Evolutionary conservation across 2,888 invertebrate species (phyloP), one percentile per base, ranked within the genome.

Genomic region (Papilio gigon): DNA sequence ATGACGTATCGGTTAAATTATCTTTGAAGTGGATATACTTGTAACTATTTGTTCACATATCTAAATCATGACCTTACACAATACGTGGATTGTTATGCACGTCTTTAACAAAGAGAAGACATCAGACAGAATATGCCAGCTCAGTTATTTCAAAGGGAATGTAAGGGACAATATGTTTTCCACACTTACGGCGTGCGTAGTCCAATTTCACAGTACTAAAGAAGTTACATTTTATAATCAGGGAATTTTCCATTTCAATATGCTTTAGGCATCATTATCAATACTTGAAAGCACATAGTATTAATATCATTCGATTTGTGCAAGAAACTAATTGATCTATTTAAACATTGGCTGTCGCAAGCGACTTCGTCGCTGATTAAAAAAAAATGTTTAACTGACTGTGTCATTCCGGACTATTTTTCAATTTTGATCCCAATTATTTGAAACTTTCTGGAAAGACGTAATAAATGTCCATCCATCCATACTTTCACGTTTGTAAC

Each of bases 21-120:
- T 78, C 76, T 78, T 75, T 77, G 35, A 74, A 80, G 77, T 78
- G 76, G 72, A 67, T 68, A 73, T 72, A 67, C 67, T 67, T 59
- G 67, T 65, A 73, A 73, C 72, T 75, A 72, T 76, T 77, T 76
- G 70, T 71, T 70, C 70, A 58, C 61, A 67, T 70, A 67, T 44
- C 71, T 69, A 33, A 65, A 69, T 73, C 76, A 71, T 73, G 74
- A 76, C 76, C 76, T 76, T 56, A 70, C 74, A 71, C 74, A 78
- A 74, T 53, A 27, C 25, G 42, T 50, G 17, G 17, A 11, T n/a
- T 20, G 9, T 44, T 42, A 44, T 3, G 56, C 60, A 50, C 20
- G 64, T 42, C 22, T 25, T 1, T 25, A 50, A 64, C 53, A 47
- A 63, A 63, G 42, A 33, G 50, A 61, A n/a, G n/a, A n/a, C n/a